Evolutionary conservation across 2,113 vertebrate genomes (phyloP).

Genomic region (Potamarius usumacintae): DNA sequence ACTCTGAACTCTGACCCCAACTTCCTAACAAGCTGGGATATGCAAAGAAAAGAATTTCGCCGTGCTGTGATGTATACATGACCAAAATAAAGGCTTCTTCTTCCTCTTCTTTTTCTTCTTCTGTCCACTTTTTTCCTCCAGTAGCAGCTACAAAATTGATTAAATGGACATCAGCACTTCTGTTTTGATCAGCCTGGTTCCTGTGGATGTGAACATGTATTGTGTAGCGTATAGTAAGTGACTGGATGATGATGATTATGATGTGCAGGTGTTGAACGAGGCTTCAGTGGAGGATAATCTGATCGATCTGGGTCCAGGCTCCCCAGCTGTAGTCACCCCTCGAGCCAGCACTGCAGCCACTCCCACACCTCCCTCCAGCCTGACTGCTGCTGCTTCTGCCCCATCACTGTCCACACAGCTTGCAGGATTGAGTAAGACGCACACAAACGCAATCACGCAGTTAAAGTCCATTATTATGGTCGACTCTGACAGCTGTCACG

Average conservation of each 20-base stretch:
- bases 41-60: too few species aligned
- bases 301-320: conserved; percentile 94
- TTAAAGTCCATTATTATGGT: not conserved
- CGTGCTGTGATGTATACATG: too few species aligned
- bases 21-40: too few species aligned
- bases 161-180: not conserved
- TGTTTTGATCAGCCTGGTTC: not conserved
- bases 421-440: conserved; percentile 82
- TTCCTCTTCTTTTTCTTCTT: too few species aligned
- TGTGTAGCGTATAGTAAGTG: not conserved
- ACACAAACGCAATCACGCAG: not conserved
- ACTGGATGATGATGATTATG: not conserved
- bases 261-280: conserved; percentile 83
- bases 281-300: conserved; percentile 94
- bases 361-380: conserved; percentile 46
- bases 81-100: too few species aligned
- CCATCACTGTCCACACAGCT: conserved; percentile 80
- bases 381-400: conserved; percentile 51
- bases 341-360: conserved; percentile 74
- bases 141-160: not conserved
- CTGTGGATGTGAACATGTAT: conserved; percentile 8
- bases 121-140: not conserved
- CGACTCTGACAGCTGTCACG: not conserved
- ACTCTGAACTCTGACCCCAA: too few species aligned
- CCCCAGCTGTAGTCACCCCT: conserved; percentile 91